phyloP scores from a whole-genome alignment of 2,888 invertebrate species.

The Nesidiocoris tenuis region DNA sequence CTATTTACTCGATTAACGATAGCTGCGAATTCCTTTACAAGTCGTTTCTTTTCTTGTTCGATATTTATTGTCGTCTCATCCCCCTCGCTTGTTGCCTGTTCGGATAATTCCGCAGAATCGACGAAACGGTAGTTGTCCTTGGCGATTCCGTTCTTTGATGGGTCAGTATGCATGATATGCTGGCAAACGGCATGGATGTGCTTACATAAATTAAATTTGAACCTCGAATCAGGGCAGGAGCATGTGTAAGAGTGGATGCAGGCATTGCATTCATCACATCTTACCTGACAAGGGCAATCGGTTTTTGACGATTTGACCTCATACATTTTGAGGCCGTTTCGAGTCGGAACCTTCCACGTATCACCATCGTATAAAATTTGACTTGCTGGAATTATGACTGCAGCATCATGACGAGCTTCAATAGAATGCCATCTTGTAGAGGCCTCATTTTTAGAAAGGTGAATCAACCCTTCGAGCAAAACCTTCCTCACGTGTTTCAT shows the following conservation, averaged over 20 bases:
- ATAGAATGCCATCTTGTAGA: not conserved
- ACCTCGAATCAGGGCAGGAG: not conserved
- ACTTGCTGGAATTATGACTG: not conserved
- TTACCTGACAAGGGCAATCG: not conserved
- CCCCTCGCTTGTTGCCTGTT: not conserved
- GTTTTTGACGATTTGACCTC: not conserved
- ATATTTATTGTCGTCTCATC: not conserved
- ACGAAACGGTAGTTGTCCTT: not conserved
- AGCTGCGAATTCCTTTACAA: not conserved
- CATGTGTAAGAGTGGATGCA: not conserved
- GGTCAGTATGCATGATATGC: not conserved
- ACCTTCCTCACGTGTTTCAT: not conserved
- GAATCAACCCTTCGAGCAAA: not conserved
- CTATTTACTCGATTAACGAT: not conserved
- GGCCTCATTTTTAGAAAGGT: not conserved
- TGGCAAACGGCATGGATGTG: not conserved
- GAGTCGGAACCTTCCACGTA: not conserved
- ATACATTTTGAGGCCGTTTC: not conserved
- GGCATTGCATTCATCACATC: not conserved
- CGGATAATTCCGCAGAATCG: not conserved
- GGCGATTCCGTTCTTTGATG: not conserved
- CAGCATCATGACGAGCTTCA: not conserved
- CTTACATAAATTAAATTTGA: not conserved
- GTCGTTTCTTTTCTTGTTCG: not conserved
- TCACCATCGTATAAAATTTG: not conserved